phyloP scores from a whole-genome alignment of 2,888 invertebrate genomes.

The Tricholauxania praeusta region DNA sequence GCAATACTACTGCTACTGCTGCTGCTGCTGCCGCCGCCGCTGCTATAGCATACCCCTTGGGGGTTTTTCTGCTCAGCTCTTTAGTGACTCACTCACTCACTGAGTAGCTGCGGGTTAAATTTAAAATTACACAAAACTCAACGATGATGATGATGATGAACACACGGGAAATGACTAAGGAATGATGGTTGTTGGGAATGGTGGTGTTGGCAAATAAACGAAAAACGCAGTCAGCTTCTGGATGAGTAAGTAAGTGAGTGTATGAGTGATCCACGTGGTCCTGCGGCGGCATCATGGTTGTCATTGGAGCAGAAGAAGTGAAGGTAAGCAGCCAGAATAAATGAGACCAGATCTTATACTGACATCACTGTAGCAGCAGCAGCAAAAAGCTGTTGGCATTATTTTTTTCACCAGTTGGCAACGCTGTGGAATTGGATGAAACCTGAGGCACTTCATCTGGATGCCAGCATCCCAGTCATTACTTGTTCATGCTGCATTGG shows the following conservation, averaged over 20 bases:
- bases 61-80: constrained; percentile 20
- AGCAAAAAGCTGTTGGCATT: no score
- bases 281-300: background rate
- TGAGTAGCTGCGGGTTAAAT: constrained; percentile 44
- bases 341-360: no score
- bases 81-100: constrained; percentile 34
- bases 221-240: constrained; percentile 3
- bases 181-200: background rate
- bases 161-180: background rate
- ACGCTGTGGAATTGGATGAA: no score
- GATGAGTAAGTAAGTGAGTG: background rate
- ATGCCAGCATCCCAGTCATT: no score
- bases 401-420: no score
- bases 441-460: no score
- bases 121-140: constrained; percentile 43
- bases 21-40: background rate
- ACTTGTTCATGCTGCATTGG: no score
- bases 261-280: background rate
- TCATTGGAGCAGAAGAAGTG: no score
- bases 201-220: background rate
- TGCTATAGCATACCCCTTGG: constrained; percentile 1
- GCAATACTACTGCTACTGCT: background rate
- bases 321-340: no score
- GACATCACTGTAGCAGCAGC: no score
- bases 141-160: constrained; percentile 22